phyloP scores from a whole-genome alignment of 2,797 vertebrate species.

The Podarcis siculus region DNA sequence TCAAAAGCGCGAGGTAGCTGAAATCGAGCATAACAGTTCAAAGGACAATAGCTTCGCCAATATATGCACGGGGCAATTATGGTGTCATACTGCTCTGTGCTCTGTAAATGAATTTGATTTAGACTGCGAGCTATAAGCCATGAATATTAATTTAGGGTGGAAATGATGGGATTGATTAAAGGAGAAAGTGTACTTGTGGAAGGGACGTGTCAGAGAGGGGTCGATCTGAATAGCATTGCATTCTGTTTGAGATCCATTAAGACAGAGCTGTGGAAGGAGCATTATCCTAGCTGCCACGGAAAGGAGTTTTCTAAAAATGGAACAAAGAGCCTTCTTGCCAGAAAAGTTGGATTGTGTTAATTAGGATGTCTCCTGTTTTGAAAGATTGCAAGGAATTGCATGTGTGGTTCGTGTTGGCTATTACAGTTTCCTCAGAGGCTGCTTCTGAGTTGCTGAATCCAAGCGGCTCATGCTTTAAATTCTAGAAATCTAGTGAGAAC shows the following conservation, averaged over 20 bases:
- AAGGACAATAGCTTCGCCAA: not conserved
- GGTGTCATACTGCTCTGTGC: not conserved
- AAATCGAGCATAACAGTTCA: not conserved
- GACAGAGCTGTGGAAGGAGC: constrained; percentile 39
- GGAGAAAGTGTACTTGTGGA: constrained; percentile 13
- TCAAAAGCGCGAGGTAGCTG: constrained; percentile 8
- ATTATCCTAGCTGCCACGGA: constrained; percentile 30
- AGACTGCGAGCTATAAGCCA: not conserved
- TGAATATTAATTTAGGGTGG: constrained; percentile 24
- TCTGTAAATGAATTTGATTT: not conserved
- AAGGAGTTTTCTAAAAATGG: constrained; percentile 31
- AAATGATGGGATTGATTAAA: constrained; percentile 35
- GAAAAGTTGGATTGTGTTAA: constrained; percentile 55
- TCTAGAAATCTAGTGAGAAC: not conserved
- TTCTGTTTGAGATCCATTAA: constrained; percentile 54
- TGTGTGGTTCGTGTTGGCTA: constrained; percentile 21
- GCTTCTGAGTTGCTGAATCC: not conserved
- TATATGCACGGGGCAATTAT: not conserved
- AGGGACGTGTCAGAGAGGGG: constrained; percentile 19
- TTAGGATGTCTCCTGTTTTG: constrained; percentile 52
- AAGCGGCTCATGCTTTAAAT: not conserved
- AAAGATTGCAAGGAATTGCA: not conserved
- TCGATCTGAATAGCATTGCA: constrained; percentile 34
- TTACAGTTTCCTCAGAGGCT: not conserved
- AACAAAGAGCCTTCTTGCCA: constrained; percentile 26